These are phyloP conservation scores for Notarius quadriscutis DNA, from an alignment of 2,113 vertebrate genomes.

Conservation along the genomic window DNA sequence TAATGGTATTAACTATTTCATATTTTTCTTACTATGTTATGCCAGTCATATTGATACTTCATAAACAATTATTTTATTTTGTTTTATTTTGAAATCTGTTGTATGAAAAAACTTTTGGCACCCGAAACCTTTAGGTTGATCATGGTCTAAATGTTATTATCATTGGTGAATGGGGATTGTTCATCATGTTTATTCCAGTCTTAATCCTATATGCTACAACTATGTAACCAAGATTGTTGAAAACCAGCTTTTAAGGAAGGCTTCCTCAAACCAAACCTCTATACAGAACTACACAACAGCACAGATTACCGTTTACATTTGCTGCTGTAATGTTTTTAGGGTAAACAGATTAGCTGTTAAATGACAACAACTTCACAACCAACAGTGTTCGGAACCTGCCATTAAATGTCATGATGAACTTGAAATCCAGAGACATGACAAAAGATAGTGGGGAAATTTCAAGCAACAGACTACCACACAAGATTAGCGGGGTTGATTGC, in stretches of 20 bases:
- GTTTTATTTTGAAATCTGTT: background rate
- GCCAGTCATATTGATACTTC: background rate
- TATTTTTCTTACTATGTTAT: background rate
- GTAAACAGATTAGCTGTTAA: conserved; percentile 19
- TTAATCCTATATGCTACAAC: too few relatives aligned
- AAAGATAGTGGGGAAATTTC: background rate
- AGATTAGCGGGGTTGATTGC: background rate
- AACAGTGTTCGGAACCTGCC: conserved; percentile 13
- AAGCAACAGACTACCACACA: background rate
- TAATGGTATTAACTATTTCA: background rate
- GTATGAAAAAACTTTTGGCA: background rate
- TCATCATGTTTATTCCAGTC: background rate
- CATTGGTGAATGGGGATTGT: background rate
- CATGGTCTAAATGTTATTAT: background rate
- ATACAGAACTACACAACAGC: background rate
- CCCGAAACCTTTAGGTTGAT: background rate
- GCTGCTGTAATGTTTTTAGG: conserved; percentile 20
- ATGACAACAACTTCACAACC: background rate
- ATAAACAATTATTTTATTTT: background rate
- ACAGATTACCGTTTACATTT: conserved; percentile 19
- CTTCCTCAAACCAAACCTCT: background rate
- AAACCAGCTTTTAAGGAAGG: conserved; percentile 18
- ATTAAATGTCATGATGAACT: background rate
- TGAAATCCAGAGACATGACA: conserved; percentile 6
- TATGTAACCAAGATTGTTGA: background rate